Evolutionary conservation across 92 coral and sea anemone species (phyloP).

Genomic region (Bergia puertoricense): DNA sequence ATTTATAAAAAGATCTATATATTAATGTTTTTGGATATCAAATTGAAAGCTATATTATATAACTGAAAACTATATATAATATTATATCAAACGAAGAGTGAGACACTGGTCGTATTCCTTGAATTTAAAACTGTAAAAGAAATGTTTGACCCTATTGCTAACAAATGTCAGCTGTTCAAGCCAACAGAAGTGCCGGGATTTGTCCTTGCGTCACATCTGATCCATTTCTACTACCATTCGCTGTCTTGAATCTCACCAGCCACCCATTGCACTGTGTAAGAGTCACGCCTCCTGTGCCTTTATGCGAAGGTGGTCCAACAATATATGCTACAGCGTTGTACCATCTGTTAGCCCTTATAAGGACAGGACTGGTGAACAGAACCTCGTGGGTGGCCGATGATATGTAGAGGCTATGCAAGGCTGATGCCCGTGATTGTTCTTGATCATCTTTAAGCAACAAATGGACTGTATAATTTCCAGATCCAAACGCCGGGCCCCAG

Average conservation of each 20-base stretch:
- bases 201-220: conserved; percentile 2
- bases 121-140: too few relatives aligned
- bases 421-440: neutral
- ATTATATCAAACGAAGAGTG: too few relatives aligned
- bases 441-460: conserved; percentile 2
- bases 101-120: too few relatives aligned
- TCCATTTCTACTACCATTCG: neutral
- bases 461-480: neutral
- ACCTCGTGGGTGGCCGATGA: conserved; percentile 12
- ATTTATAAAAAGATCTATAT: too few relatives aligned
- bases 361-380: neutral
- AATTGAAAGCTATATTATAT: too few relatives aligned
- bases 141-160: too few relatives aligned
- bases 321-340: neutral
- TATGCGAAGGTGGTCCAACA: neutral
- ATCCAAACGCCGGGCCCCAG: neutral
- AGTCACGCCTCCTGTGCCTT: neutral
- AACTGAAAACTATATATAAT: too few relatives aligned
- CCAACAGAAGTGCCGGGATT: conserved; percentile 23
- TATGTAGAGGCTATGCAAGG: neutral
- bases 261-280: conserved; percentile 3
- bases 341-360: conserved; percentile 14
- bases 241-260: neutral
- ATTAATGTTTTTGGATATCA: too few relatives aligned
- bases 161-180: neutral